A percentile compares a stretch with the other conserved stretches of the same genome.
These are phyloP conservation scores for Gorsachius magnificus DNA, from an alignment of 2,797 vertebrate species.

Conservation along the genomic window DNA sequence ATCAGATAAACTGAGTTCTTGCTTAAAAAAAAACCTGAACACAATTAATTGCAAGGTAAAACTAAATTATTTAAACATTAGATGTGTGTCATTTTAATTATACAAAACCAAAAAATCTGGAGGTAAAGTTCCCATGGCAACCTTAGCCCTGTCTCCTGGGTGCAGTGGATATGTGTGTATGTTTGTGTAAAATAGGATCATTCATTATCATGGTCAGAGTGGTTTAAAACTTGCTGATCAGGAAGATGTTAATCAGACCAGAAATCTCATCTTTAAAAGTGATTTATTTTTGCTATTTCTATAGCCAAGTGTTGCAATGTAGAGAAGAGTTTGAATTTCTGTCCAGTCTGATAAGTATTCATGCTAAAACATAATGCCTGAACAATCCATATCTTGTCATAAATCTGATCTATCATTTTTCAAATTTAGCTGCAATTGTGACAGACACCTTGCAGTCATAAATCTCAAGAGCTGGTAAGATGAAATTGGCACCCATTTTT, in stretches of 20 bases:
- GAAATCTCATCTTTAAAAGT: not conserved
- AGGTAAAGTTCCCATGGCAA: conserved; percentile 24
- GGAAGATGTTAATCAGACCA: not conserved
- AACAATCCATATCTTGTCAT: not conserved
- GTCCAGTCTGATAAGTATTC: not conserved
- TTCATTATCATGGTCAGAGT: not conserved
- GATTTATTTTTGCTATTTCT: not conserved
- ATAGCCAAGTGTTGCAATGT: not conserved
- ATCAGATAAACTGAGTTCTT: not conserved
- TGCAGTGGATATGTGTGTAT: not conserved
- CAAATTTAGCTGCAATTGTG: not conserved
- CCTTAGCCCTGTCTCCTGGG: not conserved
- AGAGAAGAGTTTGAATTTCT: not conserved
- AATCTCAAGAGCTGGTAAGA: not conserved
- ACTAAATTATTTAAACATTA: not conserved
- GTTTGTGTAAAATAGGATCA: not conserved
- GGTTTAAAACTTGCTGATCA: not conserved
- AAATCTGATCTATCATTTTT: not conserved
- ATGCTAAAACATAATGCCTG: not conserved
- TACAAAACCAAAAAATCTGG: not conserved
- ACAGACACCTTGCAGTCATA: not conserved
- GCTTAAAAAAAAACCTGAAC: not conserved
- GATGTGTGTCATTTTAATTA: conserved; percentile 7
- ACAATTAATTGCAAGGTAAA: conserved; percentile 21
- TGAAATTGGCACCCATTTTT: not conserved